Base-by-base conservation (phyloP, 92 coral and sea anemone species). In the Porites cylindrica region DNA sequence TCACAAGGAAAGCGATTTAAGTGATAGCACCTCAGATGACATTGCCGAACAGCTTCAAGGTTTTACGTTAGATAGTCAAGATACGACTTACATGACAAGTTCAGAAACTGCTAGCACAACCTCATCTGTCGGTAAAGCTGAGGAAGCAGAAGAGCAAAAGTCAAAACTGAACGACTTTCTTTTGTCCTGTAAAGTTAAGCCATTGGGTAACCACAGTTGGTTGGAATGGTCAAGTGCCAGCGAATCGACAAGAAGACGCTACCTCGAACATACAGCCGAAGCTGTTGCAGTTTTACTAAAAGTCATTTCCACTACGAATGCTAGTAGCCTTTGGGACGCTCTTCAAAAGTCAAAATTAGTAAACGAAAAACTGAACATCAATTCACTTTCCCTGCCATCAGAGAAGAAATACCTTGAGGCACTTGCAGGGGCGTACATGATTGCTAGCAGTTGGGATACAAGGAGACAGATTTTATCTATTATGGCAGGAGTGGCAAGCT, bases 161-260 rank as follows among this genome's bases (percentile, higher is more conserved):
- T 24, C 32, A 77, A 59, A 77, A 38, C 62, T 77, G 47, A 77
- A 77, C 76, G 76, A 81, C 67, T 81, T 68, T 51, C 20, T 81
- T 20, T 17, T 51, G 59, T 23, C 77, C 65, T 77, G 23, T 77
- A 77, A 63, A 14, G 70, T 77, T 24, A 77, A 59, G 58, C 82
- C 82, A 43, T 19, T 77, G 54, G 82, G 82, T 29, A 77, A 23
- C n/a, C 58, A 77, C 16, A 77, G 82, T 77, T 77, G 82, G 90
- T 61, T 86, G 4, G 90, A 80, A 12, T 86, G 85, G 90, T 60
- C 77, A 59, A 70, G 85, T 80, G 85, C 78, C 61, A 86, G 85
- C 65, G 85, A 86, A 61, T 32, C 72, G 63, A 86, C 90, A 54
- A 71, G 47, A 60, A 77, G 82, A 23, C 82, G 82, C 10, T 77